These are phyloP conservation scores for Tachina grossa DNA, from an alignment of 2,888 invertebrate species.

Conservation along the genomic window DNA sequence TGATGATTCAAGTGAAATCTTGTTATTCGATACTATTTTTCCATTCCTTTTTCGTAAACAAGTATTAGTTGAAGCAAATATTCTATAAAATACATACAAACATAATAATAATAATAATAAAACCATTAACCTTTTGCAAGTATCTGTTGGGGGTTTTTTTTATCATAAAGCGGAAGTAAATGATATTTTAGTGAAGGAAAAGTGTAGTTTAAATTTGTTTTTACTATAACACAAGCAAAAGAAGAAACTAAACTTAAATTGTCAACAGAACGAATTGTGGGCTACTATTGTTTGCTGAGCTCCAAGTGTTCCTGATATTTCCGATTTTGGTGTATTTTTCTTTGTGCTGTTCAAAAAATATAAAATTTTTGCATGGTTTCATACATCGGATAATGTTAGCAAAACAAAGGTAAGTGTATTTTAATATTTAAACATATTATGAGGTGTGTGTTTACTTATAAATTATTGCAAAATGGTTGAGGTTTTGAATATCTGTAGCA, in stretches of 20 bases:
- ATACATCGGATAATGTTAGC: conserved; percentile 79
- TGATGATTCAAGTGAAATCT: conserved; percentile 6
- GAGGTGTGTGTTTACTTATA: neutral
- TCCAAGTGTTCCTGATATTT: conserved; percentile 39
- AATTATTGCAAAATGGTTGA: no score
- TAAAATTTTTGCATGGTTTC: conserved; percentile 74
- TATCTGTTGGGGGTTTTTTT: neutral
- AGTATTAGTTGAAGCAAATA: conserved; percentile 20
- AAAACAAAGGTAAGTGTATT: conserved; percentile 77
- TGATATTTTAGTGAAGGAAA: neutral
- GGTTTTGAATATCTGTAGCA: no score
- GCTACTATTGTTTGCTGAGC: conserved; percentile 22
- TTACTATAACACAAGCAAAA: neutral
- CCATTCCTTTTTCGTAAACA: conserved; percentile 5
- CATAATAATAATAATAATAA: conserved; percentile 16
- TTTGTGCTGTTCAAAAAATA: conserved; percentile 39
- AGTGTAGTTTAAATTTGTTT: neutral
- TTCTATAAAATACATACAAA: neutral
- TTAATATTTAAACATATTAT: neutral
- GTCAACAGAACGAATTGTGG: neutral
- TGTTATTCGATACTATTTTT: conserved; percentile 2
- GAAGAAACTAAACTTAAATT: conserved; percentile 1
- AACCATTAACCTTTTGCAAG: conserved; percentile 11
- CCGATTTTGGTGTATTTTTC: conserved; percentile 46
- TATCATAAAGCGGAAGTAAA: no score